Base-by-base conservation (phyloP, 1,140 invertebrate species). In the Heliconius nattereri region DNA sequence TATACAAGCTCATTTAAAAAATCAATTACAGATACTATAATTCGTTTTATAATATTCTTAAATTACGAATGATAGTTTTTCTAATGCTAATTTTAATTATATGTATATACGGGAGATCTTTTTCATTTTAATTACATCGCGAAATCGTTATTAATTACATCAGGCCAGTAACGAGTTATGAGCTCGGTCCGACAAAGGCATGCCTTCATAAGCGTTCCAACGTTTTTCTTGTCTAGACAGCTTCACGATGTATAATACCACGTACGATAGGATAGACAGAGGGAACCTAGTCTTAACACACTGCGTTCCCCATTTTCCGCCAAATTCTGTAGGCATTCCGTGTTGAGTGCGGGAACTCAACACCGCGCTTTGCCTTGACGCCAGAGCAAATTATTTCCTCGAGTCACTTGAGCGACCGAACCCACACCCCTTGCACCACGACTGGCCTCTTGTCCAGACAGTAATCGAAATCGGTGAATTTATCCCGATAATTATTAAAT, bases 401-500 rank as follows among this genome's bases (percentile, higher is more conserved):
- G 1, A 45, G 40, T 45, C 32, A 32, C 32, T 32, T 32, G 32
- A 5, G 13, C 5, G 13, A 16, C 13, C 13, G 40, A 45, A 45
- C 40, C 40, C 40, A 45, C 11, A 45, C 13, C 40, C 13, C 40
- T 0, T 45, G 40, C 40, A 3, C 40, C 40, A 45, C 13, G 40
- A 45, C 40, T 16, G 40, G 13, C 40, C 13, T 49, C 54, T 37
- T 60, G 75, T 80, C 82, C 79, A 80, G 78, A 83, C 81, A 29
- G 72, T 82, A 79, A 80, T 80, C 80, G 32, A 70, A 78, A 70
- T 19, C 74, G 71, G 70, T 81, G 29, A 73, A 83, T 76, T 54
- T 73, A 76, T 76, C 66, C 73, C n/a, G 70, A 76, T 80, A 73
- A 76, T 83, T 81, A 81, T 80, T 80, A 81, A 82, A 81, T 81